phyloP scores from a whole-genome alignment of 2,797 vertebrate species.

The Malurus splendens region DNA sequence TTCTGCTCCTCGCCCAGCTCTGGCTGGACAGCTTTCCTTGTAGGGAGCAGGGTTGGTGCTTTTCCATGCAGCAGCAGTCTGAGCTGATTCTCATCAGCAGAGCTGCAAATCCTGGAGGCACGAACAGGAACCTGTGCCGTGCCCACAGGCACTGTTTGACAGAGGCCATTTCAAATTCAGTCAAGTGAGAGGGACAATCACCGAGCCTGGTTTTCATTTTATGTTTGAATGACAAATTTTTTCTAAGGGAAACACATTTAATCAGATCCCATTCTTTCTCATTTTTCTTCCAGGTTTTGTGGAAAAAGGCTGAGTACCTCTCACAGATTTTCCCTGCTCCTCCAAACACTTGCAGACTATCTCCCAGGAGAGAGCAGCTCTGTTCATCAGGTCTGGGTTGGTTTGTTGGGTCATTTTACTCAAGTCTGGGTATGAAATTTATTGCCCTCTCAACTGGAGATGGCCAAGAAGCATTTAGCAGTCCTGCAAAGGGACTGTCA shows the following conservation, averaged over 20 bases:
- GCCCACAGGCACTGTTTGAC: not conserved
- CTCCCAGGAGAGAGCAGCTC: not conserved
- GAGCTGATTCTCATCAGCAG: not conserved
- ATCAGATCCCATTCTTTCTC: not conserved
- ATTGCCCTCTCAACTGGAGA: not conserved
- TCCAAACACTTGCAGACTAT: not conserved
- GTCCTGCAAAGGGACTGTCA: not conserved
- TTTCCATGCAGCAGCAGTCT: not conserved
- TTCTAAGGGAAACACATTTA: conserved; percentile 1
- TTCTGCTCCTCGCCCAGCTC: not conserved
- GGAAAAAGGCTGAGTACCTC: not conserved
- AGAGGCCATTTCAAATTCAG: not conserved
- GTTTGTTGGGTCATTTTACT: not conserved
- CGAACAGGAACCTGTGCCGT: not conserved
- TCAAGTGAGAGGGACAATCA: not conserved
- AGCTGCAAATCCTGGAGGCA: not conserved
- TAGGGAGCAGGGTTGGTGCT: not conserved
- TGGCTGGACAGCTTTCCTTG: not conserved
- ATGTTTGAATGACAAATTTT: not conserved
- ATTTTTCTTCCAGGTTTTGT: not conserved
- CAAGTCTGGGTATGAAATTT: not conserved
- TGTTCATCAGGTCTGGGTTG: not conserved
- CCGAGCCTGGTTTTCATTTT: not conserved
- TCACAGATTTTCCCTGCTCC: not conserved
- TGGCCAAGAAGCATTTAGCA: not conserved